A percentile compares a stretch with the other conserved stretches of the same genome.
These are phyloP conservation scores for Gastracanthus pulcherrimus DNA, from an alignment of 2,888 invertebrate species.

Conservation along the genomic window DNA sequence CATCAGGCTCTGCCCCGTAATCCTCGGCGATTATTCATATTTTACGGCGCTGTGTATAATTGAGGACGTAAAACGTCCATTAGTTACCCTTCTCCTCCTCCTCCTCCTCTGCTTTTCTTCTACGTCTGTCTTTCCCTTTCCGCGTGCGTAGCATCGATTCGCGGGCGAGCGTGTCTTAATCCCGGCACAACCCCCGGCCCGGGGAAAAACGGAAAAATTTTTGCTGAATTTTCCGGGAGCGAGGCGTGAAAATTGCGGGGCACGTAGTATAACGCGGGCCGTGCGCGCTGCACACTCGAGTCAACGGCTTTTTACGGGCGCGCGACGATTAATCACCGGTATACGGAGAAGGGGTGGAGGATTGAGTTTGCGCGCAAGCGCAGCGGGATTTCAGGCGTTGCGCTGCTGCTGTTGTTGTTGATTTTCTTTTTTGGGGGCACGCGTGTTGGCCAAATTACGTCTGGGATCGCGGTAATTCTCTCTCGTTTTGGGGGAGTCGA, in stretches of 20 bases:
- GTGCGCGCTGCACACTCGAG: too few relatives aligned
- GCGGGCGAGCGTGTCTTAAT: constrained; percentile 8
- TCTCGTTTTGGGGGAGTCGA: too few relatives aligned
- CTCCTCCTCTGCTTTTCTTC: not conserved
- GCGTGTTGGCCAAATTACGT: too few relatives aligned
- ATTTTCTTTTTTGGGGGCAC: too few relatives aligned
- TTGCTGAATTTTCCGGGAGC: not conserved
- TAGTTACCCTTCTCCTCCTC: constrained; percentile 64
- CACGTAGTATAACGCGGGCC: too few relatives aligned
- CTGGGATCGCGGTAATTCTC: too few relatives aligned
- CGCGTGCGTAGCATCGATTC: constrained; percentile 30
- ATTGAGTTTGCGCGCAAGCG: too few relatives aligned
- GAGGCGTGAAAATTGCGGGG: not conserved
- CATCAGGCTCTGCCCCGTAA: constrained; percentile 65
- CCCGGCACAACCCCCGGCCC: not conserved
- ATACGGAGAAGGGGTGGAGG: too few relatives aligned
- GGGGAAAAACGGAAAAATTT: not conserved
- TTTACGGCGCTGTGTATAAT: constrained; percentile 72
- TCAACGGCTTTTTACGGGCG: too few relatives aligned
- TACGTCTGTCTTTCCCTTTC: not conserved
- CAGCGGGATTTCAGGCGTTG: too few relatives aligned
- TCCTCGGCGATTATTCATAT: constrained; percentile 71
- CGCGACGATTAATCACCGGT: too few relatives aligned
- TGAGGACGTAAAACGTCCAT: constrained; percentile 73
- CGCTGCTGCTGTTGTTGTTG: too few relatives aligned